Evolutionary conservation across 2,797 vertebrate species (phyloP), one percentile per base, ranked within the genome.

Genomic region (Sphaeramia orbicularis): DNA sequence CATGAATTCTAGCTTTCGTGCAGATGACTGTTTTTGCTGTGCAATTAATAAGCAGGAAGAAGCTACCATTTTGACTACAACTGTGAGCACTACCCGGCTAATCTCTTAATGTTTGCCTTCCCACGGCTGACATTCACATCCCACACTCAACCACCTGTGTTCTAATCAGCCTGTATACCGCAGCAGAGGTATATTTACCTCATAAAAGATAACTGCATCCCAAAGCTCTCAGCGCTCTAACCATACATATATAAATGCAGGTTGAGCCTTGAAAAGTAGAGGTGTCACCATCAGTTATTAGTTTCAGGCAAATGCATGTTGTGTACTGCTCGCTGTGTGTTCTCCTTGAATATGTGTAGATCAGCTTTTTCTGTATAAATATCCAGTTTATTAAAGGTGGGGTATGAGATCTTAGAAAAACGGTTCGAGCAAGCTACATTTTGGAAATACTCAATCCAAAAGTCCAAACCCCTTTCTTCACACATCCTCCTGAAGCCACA

Each of bases 91-190:
- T 48, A 72, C 55, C 71, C 65, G 50, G 43, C 21, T 76, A 74
- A 83, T 84, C 85, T 66, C 61, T 61, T 78, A 70, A 81, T 83
- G 55, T 85, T 58, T 65, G 69, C 51, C 63, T 75, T 71, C 65
- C 59, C 60, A 71, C 40, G 51, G 21, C n/a, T 61, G 49, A 40
- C 45, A 32, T 49, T 61, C 50, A 54, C 64, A 51, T 58, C 63
- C 19, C 50, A 35, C 52, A 18, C 43, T 70, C 19, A 4, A 27
- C 4, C 24, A 41, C 42, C 47, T 45, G 6, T 7, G 15, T 55
- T 24, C 52, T 63, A 21, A 73, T 59, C 65, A 59, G 41, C 37
- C 45, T 36, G 14, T 7, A 49, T 65, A 58, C 61, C 53, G 2
- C 45, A 61, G 65, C 70, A 78, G 64, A 65, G 66, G 14, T 43